Base-by-base conservation (phyloP, 2,113 vertebrate species). In the Psilopogon haemacephalus region DNA sequence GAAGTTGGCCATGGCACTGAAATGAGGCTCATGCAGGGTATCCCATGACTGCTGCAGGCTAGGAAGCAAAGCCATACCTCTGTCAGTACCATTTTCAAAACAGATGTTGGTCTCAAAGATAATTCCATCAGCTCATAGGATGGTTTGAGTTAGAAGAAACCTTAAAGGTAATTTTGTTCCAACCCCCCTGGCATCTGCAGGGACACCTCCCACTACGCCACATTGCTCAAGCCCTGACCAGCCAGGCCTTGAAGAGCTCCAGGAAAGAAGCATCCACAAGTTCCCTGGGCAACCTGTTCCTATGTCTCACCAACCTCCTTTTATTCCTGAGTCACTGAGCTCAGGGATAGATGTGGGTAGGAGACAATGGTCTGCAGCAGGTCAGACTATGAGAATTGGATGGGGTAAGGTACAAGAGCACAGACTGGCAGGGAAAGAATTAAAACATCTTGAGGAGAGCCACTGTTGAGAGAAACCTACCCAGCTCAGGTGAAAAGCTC, bases 321-420 rank as follows among this genome's bases (percentile, higher is more conserved):
- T 46, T 10, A n/a, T 21, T 46, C 46, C 46, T 46, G 19, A 88
- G 15, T 82, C 70, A 38, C 0, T 0, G 5, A 85, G 33, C 40
- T 89, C 32, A 52, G 30, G 40, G 52, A 26, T 48, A 86, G 50
- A 73, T 15, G 6, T 38, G 32, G 35, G 10, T 79, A 42, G 35
- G 75, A 91, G 30, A 37, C 28, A 76, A 11, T 2, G n/a, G 11
- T 44, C n/a, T 63, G 58, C n/a, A 90, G n/a, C 55, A 73, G 38
- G 58, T 72, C 77, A 55, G 54, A n/a, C 32, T 56, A 7, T 0
- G 0, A 62, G 46, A 17, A 19, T 21, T 33, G 32, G 21, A 50
- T 30, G 26, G 11, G 28, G 5, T 30, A 26, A 18, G 62, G 28
- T 44, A 32, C 5, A 74, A 83, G 21, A 6, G 33, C 15, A 88